Conservation (phyloP, 1,140 invertebrate genomes). For the Drosophila sp. region DNA sequence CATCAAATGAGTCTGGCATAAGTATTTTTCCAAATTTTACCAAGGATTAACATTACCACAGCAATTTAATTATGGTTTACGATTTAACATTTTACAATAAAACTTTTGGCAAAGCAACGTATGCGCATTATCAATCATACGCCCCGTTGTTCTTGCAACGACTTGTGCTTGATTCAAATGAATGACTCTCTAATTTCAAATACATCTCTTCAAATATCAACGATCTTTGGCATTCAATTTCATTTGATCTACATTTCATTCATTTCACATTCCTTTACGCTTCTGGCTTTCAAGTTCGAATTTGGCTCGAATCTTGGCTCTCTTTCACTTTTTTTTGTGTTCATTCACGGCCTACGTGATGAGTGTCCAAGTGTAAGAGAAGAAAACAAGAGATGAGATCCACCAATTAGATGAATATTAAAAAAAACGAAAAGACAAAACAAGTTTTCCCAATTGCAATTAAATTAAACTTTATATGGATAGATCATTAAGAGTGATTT, state of each 20-base stretch:
- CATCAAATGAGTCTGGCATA: too few species aligned
- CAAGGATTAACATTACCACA: too few species aligned
- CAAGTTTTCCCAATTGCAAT: conserved; percentile 30
- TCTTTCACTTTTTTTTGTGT: conserved; percentile 37
- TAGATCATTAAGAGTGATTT: conserved; percentile 38
- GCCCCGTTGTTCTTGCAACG: too few species aligned
- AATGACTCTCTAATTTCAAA: too few species aligned
- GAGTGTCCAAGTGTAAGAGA: not conserved
- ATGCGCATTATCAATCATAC: too few species aligned
- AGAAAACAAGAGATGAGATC: conserved; percentile 8
- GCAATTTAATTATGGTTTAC: too few species aligned
- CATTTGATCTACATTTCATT: conserved; percentile 2
- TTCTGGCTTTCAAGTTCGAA: conserved; percentile 23
- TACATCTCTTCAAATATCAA: too few species aligned
- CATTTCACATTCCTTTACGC: conserved; percentile 11
- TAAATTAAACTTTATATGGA: conserved; percentile 35
- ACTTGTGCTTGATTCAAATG: too few species aligned
- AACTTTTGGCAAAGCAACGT: too few species aligned
- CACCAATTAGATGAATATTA: conserved; percentile 37
- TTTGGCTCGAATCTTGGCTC: conserved; percentile 12
- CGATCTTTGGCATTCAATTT: not conserved
- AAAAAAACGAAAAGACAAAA: conserved; percentile 1
- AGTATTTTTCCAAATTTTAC: too few species aligned
- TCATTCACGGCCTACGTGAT: conserved; percentile 9
- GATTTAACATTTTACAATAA: too few species aligned